These are phyloP conservation scores for Eciton burchellii DNA, from an alignment of 1,140 invertebrate genomes.

Conservation along the genomic window DNA sequence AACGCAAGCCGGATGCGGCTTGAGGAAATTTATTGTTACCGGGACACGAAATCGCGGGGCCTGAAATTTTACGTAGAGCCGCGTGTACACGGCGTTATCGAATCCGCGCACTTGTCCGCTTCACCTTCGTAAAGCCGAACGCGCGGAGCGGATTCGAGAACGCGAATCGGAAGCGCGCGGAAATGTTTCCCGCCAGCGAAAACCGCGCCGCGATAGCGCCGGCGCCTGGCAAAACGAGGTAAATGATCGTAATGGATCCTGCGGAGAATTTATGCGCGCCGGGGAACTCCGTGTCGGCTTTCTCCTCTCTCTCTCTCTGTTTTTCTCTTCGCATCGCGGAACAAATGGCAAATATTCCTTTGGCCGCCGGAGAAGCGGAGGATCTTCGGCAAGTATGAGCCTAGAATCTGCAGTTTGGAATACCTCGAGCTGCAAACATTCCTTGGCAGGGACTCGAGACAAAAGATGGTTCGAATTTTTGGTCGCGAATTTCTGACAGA, in stretches of 20 bases:
- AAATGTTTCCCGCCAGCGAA: conserved; percentile 34
- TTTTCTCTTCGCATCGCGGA: not conserved
- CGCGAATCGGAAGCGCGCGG: conserved; percentile 29
- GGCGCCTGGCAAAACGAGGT: conserved; percentile 2
- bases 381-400: not conserved
- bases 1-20: conserved; percentile 9
- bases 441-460: not conserved
- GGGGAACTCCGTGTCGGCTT: conserved; percentile 6
- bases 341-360: conserved; percentile 41
- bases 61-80: conserved; percentile 54
- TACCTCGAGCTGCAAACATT: not conserved
- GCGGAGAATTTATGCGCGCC: conserved; percentile 26
- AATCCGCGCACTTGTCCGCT: conserved; percentile 46
- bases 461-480: not conserved
- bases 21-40: conserved; percentile 52
- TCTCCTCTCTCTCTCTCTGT: not conserved
- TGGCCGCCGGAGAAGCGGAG: not conserved
- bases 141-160: conserved; percentile 19
- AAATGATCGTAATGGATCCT: conserved; percentile 49
- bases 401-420: not conserved
- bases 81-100: conserved; percentile 45
- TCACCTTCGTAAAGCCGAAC: conserved; percentile 19
- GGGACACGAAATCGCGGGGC: conserved; percentile 28
- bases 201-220: not conserved
- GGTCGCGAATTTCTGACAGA: no score